These are phyloP conservation scores for Mythimna lalbum DNA, from an alignment of 2,888 invertebrate genomes.

Conservation along the genomic window DNA sequence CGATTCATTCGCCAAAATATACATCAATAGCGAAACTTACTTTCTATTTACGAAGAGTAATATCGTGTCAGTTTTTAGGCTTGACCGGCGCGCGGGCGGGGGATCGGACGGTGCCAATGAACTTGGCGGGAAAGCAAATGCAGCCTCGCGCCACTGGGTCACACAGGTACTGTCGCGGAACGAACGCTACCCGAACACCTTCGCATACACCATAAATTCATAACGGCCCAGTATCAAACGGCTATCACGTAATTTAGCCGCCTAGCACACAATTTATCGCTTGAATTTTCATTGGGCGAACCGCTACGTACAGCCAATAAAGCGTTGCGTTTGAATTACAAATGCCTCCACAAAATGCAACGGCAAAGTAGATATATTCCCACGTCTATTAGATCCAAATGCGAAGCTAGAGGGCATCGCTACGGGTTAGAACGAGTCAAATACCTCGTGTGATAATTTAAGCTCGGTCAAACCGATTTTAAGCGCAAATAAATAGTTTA, in stretches of 20 bases:
- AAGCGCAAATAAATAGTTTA: slow-evolving; percentile 57
- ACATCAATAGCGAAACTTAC: slow-evolving; percentile 80
- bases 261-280: slow-evolving; percentile 72
- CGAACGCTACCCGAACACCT: slow-evolving; percentile 75
- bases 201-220: slow-evolving; percentile 72
- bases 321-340: slow-evolving; percentile 77
- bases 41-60: slow-evolving; percentile 85
- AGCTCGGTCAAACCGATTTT: slow-evolving; percentile 55
- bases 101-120: slow-evolving; percentile 82
- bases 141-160: slow-evolving; percentile 83
- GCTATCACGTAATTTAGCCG: slow-evolving; percentile 73
- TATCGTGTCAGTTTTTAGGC: slow-evolving; percentile 84
- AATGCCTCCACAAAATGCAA: slow-evolving; percentile 73
- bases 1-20: slow-evolving; percentile 75
- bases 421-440: slow-evolving; percentile 56
- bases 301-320: slow-evolving; percentile 72
- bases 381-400: slow-evolving; percentile 77
- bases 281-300: slow-evolving; percentile 74
- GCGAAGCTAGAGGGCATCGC: slow-evolving; percentile 59
- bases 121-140: slow-evolving; percentile 87
- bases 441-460: slow-evolving; percentile 55
- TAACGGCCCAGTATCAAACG: slow-evolving; percentile 66
- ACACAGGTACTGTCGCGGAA: slow-evolving; percentile 80
- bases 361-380: slow-evolving; percentile 75
- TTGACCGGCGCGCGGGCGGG: slow-evolving; percentile 68